These are phyloP conservation scores for Saccostrea glomerata DNA, from an alignment of 1,140 invertebrate genomes.

Conservation along the genomic window DNA sequence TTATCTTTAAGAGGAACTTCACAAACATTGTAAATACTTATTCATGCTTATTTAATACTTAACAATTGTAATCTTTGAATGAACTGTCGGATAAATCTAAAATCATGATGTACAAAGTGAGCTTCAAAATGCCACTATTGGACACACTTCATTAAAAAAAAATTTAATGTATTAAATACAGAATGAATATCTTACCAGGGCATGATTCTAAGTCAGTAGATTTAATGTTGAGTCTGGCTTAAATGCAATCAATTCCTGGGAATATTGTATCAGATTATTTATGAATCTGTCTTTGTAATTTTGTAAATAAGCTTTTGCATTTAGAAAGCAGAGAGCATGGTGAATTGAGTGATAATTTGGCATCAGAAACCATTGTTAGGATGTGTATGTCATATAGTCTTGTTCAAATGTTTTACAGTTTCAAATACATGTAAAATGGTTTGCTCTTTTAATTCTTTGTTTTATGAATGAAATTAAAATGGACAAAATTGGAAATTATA, in stretches of 20 bases:
- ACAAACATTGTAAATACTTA: background rate
- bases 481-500: constrained; percentile 16
- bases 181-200: background rate
- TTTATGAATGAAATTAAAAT: constrained; percentile 33
- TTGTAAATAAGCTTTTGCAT: constrained; percentile 28
- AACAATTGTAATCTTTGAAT: background rate
- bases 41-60: background rate
- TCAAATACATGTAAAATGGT: background rate
- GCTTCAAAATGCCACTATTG: background rate
- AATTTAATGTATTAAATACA: background rate
- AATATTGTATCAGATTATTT: background rate
- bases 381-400: constrained; percentile 13
- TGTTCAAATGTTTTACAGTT: constrained; percentile 5
- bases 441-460: constrained; percentile 37
- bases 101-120: background rate
- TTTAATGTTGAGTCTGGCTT: background rate
- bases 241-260: background rate
- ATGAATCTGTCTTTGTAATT: background rate
- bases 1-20: background rate
- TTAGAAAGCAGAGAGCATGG: background rate
- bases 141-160: background rate
- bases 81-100: background rate
- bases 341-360: background rate
- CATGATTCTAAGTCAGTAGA: background rate
- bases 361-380: constrained; percentile 15